Percentiles rank a stretch among this genome's conserved stretches.
phyloP scores from a whole-genome alignment of 2,888 invertebrate species.

The Dolomedes plantarius region DNA sequence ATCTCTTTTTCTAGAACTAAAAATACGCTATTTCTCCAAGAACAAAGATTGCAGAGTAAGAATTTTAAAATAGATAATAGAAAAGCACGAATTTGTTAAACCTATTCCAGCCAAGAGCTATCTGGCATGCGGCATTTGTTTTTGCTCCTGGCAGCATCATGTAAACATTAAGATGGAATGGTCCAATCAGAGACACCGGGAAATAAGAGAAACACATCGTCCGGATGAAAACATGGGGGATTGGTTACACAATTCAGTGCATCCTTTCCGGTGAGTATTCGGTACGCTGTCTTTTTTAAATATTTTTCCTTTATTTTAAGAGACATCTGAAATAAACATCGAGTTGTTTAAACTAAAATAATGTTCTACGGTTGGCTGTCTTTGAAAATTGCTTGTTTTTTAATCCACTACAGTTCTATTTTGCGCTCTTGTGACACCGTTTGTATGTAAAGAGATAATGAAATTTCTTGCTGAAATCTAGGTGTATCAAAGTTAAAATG shows the following conservation, averaged over 20 bases:
- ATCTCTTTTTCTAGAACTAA: not conserved
- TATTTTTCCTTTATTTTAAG: conserved; percentile 3
- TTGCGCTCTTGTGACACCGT: no score
- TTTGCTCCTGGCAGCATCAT: not conserved
- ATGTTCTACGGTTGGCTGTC: no score
- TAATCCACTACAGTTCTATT: no score
- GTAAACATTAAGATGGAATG: not conserved
- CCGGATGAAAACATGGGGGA: not conserved
- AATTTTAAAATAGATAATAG: not conserved
- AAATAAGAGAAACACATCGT: not conserved
- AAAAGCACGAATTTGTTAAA: not conserved
- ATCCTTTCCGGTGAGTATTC: not conserved
- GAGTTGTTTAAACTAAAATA: not conserved
- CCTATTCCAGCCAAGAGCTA: not conserved
- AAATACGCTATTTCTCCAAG: not conserved
- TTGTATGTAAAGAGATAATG: no score
- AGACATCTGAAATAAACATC: not conserved
- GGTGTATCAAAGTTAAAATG: no score
- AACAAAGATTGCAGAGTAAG: conserved; percentile 10
- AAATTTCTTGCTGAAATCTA: no score
- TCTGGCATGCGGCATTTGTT: not conserved
- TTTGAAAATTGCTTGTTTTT: no score
- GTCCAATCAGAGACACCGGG: not conserved
- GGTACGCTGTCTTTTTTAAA: not conserved
- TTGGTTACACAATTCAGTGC: not conserved